Evolutionary conservation across 2,113 vertebrate genomes (phyloP), one percentile per base, ranked within the genome.

Genomic region (Scortum barcoo): DNA sequence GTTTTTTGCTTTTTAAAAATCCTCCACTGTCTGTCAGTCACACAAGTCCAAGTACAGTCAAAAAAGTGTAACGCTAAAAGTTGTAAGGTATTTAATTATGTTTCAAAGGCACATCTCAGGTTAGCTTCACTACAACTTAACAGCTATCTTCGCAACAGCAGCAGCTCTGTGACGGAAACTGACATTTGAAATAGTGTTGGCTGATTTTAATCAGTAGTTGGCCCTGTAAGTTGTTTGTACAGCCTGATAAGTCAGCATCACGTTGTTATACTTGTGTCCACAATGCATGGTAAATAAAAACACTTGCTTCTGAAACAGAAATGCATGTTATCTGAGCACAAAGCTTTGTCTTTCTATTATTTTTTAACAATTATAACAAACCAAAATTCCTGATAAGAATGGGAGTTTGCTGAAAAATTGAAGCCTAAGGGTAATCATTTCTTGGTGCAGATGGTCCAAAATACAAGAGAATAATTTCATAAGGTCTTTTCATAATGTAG

Each of bases 391-490:
- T 42, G 61, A 70, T 83, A 17, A 73, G 33, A 72, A 46, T 46
- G 1, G 13, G 28, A 40, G 33, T 81, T 78, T 76, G 63, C 42
- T 60, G 38, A 74, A 7, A 60, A 56, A 36, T 12, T 74, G 36
- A 80, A 69, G 70, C 76, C 69, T 70, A 2, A n/a, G 73, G 81
- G 51, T 58, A 54, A 58, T 57, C 2, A 26, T 72, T 36, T 76
- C 48, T 61, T 13, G 13, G n/a, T 51, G 51, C 84, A 85, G 56
- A 84, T 81, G 72, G 72, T 72, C 76, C 61, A 78, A 81, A 88
- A 86, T 88, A 66, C 38, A 83, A 61, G 48, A 73, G 48, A 67
- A 44, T 40, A 58, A 57, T 86, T 76, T 81, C 22, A 73, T 14
- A 51, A 72, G 66, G 62, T 66, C 50, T 82, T 72, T 82, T 87